Percentiles rank a stretch among this genome's conserved stretches.
Conservation (phyloP, 2,113 vertebrate species). For the Ctenodactylus gundi region DNA sequence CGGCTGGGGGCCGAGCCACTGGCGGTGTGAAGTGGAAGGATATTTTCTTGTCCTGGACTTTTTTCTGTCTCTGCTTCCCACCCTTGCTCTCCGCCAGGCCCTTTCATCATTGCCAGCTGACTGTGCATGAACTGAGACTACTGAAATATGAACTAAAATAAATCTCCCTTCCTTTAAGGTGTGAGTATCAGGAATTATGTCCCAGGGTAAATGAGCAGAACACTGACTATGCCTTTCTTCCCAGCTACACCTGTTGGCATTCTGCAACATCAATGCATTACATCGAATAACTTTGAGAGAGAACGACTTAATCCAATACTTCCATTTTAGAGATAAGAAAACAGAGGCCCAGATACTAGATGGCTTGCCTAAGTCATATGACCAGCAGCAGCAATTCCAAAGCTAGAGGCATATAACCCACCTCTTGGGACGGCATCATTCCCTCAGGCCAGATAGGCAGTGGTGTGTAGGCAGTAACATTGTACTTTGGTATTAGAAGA, state of each 20-base stretch:
- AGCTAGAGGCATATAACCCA: neutral
- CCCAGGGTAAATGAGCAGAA: no score
- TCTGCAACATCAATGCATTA: neutral
- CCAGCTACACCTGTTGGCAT: neutral
- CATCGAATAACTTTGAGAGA: neutral
- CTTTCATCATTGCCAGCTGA: no score
- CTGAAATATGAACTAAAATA: no score
- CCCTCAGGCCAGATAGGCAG: neutral
- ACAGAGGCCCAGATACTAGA: neutral
- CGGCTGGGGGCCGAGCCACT: no score
- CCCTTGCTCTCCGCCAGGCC: no score
- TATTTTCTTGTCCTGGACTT: no score
- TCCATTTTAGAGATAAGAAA: slow-evolving; percentile 10
- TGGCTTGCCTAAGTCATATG: neutral
- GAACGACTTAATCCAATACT: neutral
- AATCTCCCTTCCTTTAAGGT: no score
- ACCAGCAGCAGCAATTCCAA: neutral
- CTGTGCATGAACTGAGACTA: no score
- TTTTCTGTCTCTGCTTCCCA: no score
- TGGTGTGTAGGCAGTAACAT: neutral
- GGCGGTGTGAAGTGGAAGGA: no score
- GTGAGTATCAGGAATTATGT: no score
- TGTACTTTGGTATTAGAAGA: neutral
- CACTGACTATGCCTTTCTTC: neutral
- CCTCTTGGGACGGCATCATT: neutral